These are phyloP conservation scores for Drosophila parvula DNA, from an alignment of 1,140 invertebrate species.

Conservation along the genomic window DNA sequence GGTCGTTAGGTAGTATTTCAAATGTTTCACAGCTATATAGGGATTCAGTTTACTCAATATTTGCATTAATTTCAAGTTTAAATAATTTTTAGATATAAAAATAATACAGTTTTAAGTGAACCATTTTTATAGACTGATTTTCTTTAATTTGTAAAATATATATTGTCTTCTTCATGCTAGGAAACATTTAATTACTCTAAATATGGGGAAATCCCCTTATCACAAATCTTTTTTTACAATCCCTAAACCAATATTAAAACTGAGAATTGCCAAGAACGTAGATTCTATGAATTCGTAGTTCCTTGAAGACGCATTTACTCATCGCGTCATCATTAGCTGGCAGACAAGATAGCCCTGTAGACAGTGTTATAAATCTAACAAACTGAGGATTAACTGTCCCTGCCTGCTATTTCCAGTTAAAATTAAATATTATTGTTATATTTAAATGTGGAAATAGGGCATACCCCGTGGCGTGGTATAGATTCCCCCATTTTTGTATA, in stretches of 20 bases:
- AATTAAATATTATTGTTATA: background rate
- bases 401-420: constrained; percentile 2
- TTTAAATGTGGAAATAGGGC: background rate
- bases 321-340: background rate
- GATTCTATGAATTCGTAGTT: background rate
- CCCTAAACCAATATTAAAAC: background rate
- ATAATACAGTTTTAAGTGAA: background rate
- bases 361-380: background rate
- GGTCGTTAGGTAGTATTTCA: background rate
- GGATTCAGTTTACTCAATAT: background rate
- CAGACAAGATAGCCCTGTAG: constrained; percentile 6
- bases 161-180: background rate
- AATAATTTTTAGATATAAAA: background rate
- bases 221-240: background rate
- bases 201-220: background rate
- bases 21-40: background rate
- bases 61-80: no score
- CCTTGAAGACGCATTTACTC: constrained; percentile 4
- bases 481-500: constrained; percentile 6
- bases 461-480: constrained; percentile 14
- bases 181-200: no score
- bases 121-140: background rate
- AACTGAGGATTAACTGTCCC: background rate
- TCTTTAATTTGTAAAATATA: background rate
- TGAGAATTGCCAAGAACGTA: background rate